A percentile compares a stretch with the other conserved stretches of the same genome.
Conservation (phyloP, 2,888 invertebrate species). For the Ormyrus thymus region DNA sequence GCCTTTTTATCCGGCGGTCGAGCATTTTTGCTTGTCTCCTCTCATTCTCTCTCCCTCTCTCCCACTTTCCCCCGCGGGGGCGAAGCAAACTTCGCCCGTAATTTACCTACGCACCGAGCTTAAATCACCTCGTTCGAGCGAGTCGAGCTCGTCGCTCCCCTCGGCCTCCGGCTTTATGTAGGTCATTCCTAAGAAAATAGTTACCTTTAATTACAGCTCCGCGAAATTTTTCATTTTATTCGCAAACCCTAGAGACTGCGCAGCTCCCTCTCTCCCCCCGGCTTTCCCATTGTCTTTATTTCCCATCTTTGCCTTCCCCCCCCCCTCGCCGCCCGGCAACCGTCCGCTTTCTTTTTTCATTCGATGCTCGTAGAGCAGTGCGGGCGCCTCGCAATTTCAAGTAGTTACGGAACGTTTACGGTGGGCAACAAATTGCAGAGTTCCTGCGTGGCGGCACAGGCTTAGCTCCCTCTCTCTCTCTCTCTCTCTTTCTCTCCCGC, state of each 20-base stretch:
- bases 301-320: not conserved
- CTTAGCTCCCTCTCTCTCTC: slow-evolving; percentile 21
- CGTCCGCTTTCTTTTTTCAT: slow-evolving; percentile 7
- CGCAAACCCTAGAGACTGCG: slow-evolving; percentile 18
- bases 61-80: not conserved
- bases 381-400: slow-evolving; percentile 61
- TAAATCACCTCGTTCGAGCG: slow-evolving; percentile 27
- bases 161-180: not conserved
- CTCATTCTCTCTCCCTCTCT: slow-evolving; percentile 1
- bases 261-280: slow-evolving; percentile 1
- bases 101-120: slow-evolving; percentile 39
- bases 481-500: slow-evolving; percentile 1
- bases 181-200: slow-evolving; percentile 37
- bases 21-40: slow-evolving; percentile 18
- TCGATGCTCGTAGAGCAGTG: slow-evolving; percentile 17
- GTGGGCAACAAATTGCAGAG: slow-evolving; percentile 56
- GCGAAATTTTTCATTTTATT: slow-evolving; percentile 27
- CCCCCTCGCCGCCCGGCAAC: not conserved
- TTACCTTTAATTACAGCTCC: slow-evolving; percentile 44
- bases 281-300: slow-evolving; percentile 35
- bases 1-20: slow-evolving; percentile 18
- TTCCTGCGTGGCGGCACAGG: slow-evolving; percentile 43
- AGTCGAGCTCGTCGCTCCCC: not conserved
- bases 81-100: slow-evolving; percentile 32
- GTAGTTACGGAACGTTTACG: slow-evolving; percentile 64